A percentile compares a stretch with the other conserved stretches of the same genome.
phyloP scores from a whole-genome alignment of 2,797 vertebrate genomes.

The Pygocentrus nattereri region DNA sequence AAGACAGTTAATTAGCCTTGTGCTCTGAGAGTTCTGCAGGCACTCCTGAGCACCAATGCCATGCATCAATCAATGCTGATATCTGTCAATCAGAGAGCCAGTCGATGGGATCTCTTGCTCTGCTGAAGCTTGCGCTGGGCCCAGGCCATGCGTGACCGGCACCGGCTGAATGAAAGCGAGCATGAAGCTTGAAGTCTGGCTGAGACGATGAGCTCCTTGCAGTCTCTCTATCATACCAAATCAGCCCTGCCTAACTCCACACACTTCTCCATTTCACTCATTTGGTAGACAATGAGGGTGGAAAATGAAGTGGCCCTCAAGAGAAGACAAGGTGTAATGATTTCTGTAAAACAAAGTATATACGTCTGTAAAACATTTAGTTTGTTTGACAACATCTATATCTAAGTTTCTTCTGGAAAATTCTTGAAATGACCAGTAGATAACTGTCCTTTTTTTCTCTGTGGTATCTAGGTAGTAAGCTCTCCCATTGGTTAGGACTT shows the following conservation, averaged over 20 bases:
- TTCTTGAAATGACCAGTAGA: too few relatives aligned
- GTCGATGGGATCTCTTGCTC: constrained; percentile 46
- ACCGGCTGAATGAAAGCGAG: constrained; percentile 27
- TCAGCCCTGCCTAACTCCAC: constrained; percentile 6
- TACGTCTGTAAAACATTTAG: too few relatives aligned
- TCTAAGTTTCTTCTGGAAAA: too few relatives aligned
- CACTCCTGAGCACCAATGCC: constrained; percentile 52
- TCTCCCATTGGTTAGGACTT: too few relatives aligned
- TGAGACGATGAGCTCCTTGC: constrained; percentile 3
- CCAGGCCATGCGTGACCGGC: constrained; percentile 15
- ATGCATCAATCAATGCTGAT: constrained; percentile 74
- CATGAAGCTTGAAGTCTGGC: constrained; percentile 20
- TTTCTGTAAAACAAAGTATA: too few relatives aligned
- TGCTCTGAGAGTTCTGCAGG: constrained; percentile 57
- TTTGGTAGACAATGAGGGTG: constrained; percentile 54
- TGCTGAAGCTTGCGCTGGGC: constrained; percentile 27
- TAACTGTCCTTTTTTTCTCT: too few relatives aligned
- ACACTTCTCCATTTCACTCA: constrained; percentile 50
- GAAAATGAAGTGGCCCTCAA: neutral
- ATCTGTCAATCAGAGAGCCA: constrained; percentile 74
- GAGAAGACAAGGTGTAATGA: too few relatives aligned
- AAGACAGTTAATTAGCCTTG: constrained; percentile 73
- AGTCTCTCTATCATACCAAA: constrained; percentile 33
- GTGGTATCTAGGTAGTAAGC: too few relatives aligned
- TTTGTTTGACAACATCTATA: too few relatives aligned